phyloP scores from a whole-genome alignment of 1,140 invertebrate species.

The Coptotermes formosanus region DNA sequence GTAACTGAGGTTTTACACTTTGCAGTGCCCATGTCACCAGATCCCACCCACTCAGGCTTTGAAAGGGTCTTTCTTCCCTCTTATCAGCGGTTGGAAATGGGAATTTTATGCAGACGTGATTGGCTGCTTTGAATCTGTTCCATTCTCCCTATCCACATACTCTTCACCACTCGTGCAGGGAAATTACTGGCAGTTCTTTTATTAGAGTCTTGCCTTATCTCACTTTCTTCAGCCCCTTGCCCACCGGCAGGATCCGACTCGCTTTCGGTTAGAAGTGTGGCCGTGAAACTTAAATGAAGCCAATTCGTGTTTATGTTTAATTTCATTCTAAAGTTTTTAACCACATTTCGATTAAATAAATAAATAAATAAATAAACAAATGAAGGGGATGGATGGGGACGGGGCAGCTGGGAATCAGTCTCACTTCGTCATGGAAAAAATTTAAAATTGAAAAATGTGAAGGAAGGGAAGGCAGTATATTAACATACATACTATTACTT shows the following conservation, averaged over 20 bases:
- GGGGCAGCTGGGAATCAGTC: no score
- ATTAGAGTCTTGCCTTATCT: slow-evolving; percentile 8
- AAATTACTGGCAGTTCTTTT: slow-evolving; percentile 21
- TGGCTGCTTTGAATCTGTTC: slow-evolving; percentile 33
- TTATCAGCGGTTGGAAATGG: slow-evolving; percentile 32
- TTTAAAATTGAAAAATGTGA: no score
- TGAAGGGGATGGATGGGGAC: no score
- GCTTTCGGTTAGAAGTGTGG: neutral
- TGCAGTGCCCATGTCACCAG: neutral
- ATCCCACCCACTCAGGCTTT: neutral
- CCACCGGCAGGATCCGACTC: neutral
- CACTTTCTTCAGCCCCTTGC: neutral
- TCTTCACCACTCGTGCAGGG: neutral
- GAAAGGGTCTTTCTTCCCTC: neutral
- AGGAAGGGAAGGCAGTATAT: no score
- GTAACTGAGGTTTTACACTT: slow-evolving; percentile 17
- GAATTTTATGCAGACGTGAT: slow-evolving; percentile 34
- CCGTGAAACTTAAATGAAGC: neutral
- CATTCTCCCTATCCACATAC: slow-evolving; percentile 10
- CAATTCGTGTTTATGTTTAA: neutral
- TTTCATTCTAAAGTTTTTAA: no score
- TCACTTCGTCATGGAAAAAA: no score
- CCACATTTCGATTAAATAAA: no score
- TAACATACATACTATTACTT: no score
- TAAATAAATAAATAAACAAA: no score